Evolutionary conservation across 1,140 invertebrate genomes (phyloP).

Genomic region (Manduca sexta): DNA sequence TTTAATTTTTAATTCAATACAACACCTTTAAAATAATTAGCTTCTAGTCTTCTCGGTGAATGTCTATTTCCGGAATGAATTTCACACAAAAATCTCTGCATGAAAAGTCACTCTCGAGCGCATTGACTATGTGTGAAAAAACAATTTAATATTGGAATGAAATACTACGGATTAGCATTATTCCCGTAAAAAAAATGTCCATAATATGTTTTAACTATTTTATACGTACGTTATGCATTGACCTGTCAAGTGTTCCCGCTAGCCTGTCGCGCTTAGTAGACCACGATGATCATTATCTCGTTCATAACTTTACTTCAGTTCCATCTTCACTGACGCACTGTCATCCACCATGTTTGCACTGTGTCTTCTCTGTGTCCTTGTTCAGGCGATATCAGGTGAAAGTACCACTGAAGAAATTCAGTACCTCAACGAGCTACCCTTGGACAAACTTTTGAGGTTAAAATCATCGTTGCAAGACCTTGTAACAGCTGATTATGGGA

Average conservation of each 20-base stretch:
- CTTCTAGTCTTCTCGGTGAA: too few relatives aligned
- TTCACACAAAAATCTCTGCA: too few relatives aligned
- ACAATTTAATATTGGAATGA: too few relatives aligned
- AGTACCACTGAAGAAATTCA: constrained; percentile 39
- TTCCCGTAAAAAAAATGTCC: too few relatives aligned
- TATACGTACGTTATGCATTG: too few relatives aligned
- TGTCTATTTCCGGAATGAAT: too few relatives aligned
- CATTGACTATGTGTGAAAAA: too few relatives aligned
- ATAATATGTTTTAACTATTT: too few relatives aligned
- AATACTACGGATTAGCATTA: too few relatives aligned
- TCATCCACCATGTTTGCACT: constrained; percentile 29
- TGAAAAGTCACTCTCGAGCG: too few relatives aligned
- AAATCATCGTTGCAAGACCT: constrained; percentile 56
- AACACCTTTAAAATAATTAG: too few relatives aligned
- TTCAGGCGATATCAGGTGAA: constrained; percentile 18
- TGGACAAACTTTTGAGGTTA: constrained; percentile 61
- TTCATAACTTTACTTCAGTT: constrained; percentile 11
- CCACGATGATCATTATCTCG: constrained; percentile 44
- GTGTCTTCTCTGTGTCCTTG: constrained; percentile 17
- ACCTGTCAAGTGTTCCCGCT: constrained; percentile 30
- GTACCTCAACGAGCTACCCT: constrained; percentile 53
- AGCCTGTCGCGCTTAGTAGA: constrained; percentile 43
- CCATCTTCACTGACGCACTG: constrained; percentile 14
- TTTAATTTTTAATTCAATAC: too few relatives aligned
- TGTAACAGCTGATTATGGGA: constrained; percentile 28